These are phyloP conservation scores for Lota lota DNA, from an alignment of 2,113 vertebrate genomes.

Conservation along the genomic window DNA sequence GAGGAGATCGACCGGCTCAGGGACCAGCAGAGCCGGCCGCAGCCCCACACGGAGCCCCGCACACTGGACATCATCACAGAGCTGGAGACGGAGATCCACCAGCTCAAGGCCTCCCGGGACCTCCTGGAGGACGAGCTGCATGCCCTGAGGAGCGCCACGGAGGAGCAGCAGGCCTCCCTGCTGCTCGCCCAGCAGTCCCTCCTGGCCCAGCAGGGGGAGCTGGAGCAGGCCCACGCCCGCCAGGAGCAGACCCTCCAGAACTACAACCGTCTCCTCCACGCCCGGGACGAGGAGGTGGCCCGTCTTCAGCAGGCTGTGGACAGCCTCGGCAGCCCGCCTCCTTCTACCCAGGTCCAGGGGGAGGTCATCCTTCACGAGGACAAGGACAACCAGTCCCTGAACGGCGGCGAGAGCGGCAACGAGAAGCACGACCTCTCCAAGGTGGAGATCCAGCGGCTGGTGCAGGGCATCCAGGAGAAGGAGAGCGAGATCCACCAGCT, in stretches of 20 bases:
- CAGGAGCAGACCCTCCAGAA: constrained; percentile 82
- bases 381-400: constrained; percentile 82
- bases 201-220: constrained; percentile 83
- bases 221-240: constrained; percentile 80
- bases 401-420: constrained; percentile 84
- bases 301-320: constrained; percentile 80
- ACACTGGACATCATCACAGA: constrained; percentile 86
- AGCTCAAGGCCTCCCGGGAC: constrained; percentile 78
- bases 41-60: constrained; percentile 76
- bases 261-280: constrained; percentile 79
- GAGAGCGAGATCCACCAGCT: constrained; percentile 90
- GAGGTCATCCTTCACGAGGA: constrained; percentile 84
- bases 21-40: constrained; percentile 86
- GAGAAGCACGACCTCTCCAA: constrained; percentile 98
- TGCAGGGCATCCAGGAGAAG: constrained; percentile 91
- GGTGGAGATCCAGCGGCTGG: constrained; percentile 86
- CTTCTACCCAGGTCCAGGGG: constrained; percentile 57
- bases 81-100: constrained; percentile 86
- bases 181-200: constrained; percentile 79
- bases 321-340: constrained; percentile 60
- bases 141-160: constrained; percentile 72
- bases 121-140: constrained; percentile 81
- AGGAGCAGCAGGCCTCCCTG: constrained; percentile 81
- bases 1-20: constrained; percentile 89
- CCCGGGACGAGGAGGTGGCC: constrained; percentile 87